Conservation (phyloP, 2,888 invertebrate species). For the Drymonia ruficornis region DNA sequence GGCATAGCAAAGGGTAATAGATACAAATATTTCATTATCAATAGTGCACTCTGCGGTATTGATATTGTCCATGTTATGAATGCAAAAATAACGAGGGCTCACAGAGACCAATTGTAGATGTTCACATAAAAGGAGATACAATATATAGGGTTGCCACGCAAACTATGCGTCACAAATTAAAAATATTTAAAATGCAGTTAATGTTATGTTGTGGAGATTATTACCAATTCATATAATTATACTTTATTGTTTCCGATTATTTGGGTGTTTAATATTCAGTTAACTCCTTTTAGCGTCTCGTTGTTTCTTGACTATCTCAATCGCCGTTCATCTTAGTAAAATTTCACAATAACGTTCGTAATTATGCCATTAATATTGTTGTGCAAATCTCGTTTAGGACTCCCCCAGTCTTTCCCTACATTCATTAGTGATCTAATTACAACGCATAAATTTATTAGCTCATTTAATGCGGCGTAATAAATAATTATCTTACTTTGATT, state of each 20-base stretch:
- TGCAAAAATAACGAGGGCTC: conserved; percentile 40
- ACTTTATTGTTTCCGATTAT: not conserved
- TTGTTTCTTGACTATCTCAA: not conserved
- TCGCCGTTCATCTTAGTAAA: not conserved
- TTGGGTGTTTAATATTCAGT: not conserved
- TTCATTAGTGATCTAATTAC: conserved; percentile 5
- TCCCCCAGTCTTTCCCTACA: conserved; percentile 2
- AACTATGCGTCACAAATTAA: not conserved
- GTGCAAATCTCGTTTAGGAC: conserved; percentile 7
- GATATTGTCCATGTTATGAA: conserved; percentile 24
- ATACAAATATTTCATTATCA: conserved; percentile 19
- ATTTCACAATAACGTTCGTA: conserved; percentile 10
- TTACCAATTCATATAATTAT: too few relatives aligned
- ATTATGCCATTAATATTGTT: conserved; percentile 15
- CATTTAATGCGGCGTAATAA: not conserved
- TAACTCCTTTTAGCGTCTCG: not conserved
- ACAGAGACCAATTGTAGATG: conserved; percentile 29
- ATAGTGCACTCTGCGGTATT: conserved; percentile 14
- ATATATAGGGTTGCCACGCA: conserved; percentile 44
- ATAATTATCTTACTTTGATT: not conserved
- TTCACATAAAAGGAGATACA: conserved; percentile 45
- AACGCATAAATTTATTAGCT: not conserved
- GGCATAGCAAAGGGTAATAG: conserved; percentile 7
- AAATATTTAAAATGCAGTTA: too few relatives aligned
- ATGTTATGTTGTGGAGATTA: too few relatives aligned